Percentiles rank a stretch among this genome's conserved stretches.
phyloP scores from a whole-genome alignment of 1,140 invertebrate genomes.

The Drosophila nannoptera region DNA sequence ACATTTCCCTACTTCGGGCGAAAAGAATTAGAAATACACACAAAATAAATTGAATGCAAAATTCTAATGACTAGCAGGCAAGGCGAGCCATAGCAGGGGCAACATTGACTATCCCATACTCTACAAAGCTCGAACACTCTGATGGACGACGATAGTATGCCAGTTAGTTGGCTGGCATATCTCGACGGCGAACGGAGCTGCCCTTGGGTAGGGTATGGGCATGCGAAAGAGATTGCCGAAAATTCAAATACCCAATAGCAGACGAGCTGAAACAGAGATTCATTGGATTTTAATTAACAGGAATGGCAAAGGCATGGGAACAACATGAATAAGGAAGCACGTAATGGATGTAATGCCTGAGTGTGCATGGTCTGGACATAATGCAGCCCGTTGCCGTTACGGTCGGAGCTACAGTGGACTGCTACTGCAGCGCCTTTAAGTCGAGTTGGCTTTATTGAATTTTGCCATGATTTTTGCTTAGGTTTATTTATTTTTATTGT shows the following conservation, averaged over 20 bases:
- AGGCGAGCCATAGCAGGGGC: not conserved
- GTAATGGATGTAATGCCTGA: not conserved
- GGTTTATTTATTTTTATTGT: slow-evolving; percentile 10
- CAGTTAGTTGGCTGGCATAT: too few species aligned
- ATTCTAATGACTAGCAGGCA: slow-evolving; percentile 28
- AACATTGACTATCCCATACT: not conserved
- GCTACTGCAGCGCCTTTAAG: slow-evolving; percentile 20
- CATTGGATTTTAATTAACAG: slow-evolving; percentile 72
- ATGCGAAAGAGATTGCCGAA: slow-evolving; percentile 22
- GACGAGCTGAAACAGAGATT: slow-evolving; percentile 47
- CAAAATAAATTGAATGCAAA: slow-evolving; percentile 24
- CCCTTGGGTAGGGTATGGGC: not conserved
- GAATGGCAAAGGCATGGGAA: slow-evolving; percentile 26
- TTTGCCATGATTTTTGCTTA: slow-evolving; percentile 28
- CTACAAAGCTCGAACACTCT: not conserved
- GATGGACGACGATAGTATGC: too few species aligned
- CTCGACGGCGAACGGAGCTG: too few species aligned
- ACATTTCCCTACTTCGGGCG: too few species aligned
- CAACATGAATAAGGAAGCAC: slow-evolving; percentile 28
- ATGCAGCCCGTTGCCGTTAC: slow-evolving; percentile 23
- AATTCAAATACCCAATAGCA: slow-evolving; percentile 51
- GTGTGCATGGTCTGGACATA: slow-evolving; percentile 35
- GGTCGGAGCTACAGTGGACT: too few species aligned
- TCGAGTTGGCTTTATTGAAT: slow-evolving; percentile 28
- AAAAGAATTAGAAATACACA: not conserved